Evolutionary conservation across 2,888 invertebrate species (phyloP).

Genomic region (Aphrophora alni): DNA sequence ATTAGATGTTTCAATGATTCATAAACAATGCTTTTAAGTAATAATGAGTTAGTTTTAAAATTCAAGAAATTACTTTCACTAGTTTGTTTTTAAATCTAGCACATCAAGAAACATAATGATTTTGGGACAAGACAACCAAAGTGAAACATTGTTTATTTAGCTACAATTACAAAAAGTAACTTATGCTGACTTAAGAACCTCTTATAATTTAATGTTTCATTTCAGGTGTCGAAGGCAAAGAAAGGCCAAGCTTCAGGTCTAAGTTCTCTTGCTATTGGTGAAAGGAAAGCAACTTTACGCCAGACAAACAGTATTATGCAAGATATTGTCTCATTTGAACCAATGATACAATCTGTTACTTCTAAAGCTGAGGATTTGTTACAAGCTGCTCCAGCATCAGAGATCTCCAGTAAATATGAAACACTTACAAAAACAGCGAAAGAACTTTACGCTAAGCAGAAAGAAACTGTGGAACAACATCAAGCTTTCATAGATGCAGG

Average conservation of each 20-base stretch:
- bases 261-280: conserved; percentile 80
- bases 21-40: too few species aligned
- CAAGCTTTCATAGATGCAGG: conserved; percentile 92
- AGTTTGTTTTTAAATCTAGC: too few species aligned
- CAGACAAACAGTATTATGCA: conserved; percentile 95
- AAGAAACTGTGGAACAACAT: conserved; percentile 87
- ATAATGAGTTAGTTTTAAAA: too few species aligned
- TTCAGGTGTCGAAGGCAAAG: conserved; percentile 70
- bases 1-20: too few species aligned
- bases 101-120: too few species aligned
- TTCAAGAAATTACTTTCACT: too few species aligned
- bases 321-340: conserved; percentile 95
- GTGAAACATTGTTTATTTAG: too few species aligned
- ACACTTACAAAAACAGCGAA: conserved; percentile 88
- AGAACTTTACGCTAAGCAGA: conserved; percentile 86
- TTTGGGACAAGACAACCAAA: too few species aligned
- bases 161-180: too few species aligned
- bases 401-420: conserved; percentile 91
- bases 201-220: too few species aligned
- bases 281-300: conserved; percentile 85
- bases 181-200: too few species aligned
- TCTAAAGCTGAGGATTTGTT: conserved; percentile 92
- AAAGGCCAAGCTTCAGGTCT: conserved; percentile 70
- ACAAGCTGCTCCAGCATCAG: conserved; percentile 89
- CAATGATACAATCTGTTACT: conserved; percentile 95